Base-by-base conservation (phyloP, 2,797 vertebrate species). In the Odontamblyopus lacepedii region DNA sequence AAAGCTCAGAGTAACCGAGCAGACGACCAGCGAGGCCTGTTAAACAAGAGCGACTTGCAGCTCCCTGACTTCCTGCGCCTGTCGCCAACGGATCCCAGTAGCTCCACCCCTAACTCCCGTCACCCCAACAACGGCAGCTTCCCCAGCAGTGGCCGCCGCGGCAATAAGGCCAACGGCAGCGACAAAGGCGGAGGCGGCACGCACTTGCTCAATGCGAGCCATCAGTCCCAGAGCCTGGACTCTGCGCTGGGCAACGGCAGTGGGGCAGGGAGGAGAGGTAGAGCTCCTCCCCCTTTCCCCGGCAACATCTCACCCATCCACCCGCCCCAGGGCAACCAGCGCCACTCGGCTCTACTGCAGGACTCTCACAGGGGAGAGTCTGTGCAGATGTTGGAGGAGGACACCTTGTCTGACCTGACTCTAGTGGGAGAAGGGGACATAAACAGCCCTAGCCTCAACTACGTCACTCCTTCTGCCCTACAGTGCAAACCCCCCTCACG, bases 1-100 rank as follows among this genome's bases (percentile, higher is more conserved):
- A 99, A 98, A 95, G 98, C 98, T 92, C 98, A 99, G 95, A 97
- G 97, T 94, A 97, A 95, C 94, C 92, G 98, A 95, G 97, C 96
- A 85, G 95, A 99, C 90, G 98, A 99, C 95, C 98, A 99, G 90
- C 96, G 98, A 87, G 98, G 98, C 93, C 93, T 99, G 92, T 94
- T 99, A 90, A 96, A 97, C 88, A 99, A 97, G 93, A 97, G 96
- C 69, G 95, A 99, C 90, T 95, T 99, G 78, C 91, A 97, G 86
- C 93, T 99, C 80, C 98, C 98, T 0, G 98, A 98, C 77, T 99
- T 99, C 82, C 95, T 99, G 81, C 96, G 97, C 62, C 90, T 97
- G 79, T 94, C 94, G 0, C 78, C 91, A 27, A 81, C 85, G 0
- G 93, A 92, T 76, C 91, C 91, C 23, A 60, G 86, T 29, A 92